Evolutionary conservation across 2,888 invertebrate species (phyloP).

Genomic region (Drosophila aldrichi): DNA sequence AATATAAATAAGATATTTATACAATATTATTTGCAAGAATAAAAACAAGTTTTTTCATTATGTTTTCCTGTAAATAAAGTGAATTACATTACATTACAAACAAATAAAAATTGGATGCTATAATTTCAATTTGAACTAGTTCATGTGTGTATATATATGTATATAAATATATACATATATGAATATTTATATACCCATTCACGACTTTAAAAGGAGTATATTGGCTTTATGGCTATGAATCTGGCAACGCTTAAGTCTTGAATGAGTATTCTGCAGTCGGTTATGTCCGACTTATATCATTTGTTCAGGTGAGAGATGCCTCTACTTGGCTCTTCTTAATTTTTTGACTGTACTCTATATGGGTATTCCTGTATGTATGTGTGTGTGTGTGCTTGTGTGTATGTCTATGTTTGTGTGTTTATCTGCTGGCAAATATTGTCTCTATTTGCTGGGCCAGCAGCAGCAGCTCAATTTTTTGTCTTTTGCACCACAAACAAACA

Average conservation of each 20-base stretch:
- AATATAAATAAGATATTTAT: neutral
- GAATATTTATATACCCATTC: too few relatives aligned
- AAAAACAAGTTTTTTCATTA: too few relatives aligned
- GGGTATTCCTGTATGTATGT: neutral
- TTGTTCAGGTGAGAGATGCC: neutral
- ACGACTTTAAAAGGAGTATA: too few relatives aligned
- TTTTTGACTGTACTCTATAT: neutral
- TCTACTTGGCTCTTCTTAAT: neutral
- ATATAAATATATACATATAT: too few relatives aligned
- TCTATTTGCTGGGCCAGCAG: conserved; percentile 54
- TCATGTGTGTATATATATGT: too few relatives aligned
- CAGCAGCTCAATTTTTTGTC: conserved; percentile 53
- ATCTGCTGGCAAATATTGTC: conserved; percentile 63
- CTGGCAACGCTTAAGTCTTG: too few relatives aligned
- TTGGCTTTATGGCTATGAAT: too few relatives aligned
- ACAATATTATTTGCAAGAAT: too few relatives aligned
- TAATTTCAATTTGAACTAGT: neutral
- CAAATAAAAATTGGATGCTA: neutral
- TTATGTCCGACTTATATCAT: neutral
- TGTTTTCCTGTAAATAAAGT: too few relatives aligned
- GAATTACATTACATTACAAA: neutral
- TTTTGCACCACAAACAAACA: conserved; percentile 20
- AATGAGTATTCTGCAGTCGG: too few relatives aligned
- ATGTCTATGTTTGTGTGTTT: conserved; percentile 16
- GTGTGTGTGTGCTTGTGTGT: neutral